Evolutionary conservation across 2,113 vertebrate genomes (phyloP), one percentile per base, ranked within the genome.

Genomic region (Cheilinus undulatus): DNA sequence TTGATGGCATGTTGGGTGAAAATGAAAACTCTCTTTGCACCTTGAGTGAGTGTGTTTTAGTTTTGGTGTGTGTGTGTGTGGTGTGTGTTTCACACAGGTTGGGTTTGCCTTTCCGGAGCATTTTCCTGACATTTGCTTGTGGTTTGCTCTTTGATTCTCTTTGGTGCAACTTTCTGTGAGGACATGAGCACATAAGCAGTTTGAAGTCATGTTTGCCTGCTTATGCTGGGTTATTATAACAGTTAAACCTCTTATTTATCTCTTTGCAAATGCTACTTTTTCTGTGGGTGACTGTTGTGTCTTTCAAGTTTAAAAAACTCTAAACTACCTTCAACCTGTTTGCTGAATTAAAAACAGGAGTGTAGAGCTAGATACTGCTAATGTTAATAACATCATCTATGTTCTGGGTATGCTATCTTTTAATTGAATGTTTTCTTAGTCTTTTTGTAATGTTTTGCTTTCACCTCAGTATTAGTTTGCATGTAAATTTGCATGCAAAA

Each of bases 91-190:
- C 45, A 14, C 17, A 24, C 30, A 27, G n/a, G 45, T 59, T 20
- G 23, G 56, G 26, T 64, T 70, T 7, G 68, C 77, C 46, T 71
- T 75, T 86, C 85, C 57, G 32, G 72, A 32, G 4, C 3, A 87
- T 88, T 90, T 90, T 51, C 72, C 72, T 92, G 45, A 49, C 59
- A 92, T 92, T 90, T 92, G 88, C 15, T 82, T 90, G 81, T 89
- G 87, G 89, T 57, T 82, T 78, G 22, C 42, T 49, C 17, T 80
- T 53, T 59, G 72, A 60, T 22, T 62, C 38, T 69, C 45, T 43
- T 61, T 40, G 30, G 27, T 65, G 28, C 48, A 54, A 40, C 34
- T 65, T 27, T 74, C 46, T 48, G 24, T 63, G 36, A 19, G 42
- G 69, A 68, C 56, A 66, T 67, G 23, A 63, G 23, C n/a, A 23